Evolutionary conservation across 2,113 vertebrate species (phyloP).

Genomic region (Porphyrio hochstetteri): DNA sequence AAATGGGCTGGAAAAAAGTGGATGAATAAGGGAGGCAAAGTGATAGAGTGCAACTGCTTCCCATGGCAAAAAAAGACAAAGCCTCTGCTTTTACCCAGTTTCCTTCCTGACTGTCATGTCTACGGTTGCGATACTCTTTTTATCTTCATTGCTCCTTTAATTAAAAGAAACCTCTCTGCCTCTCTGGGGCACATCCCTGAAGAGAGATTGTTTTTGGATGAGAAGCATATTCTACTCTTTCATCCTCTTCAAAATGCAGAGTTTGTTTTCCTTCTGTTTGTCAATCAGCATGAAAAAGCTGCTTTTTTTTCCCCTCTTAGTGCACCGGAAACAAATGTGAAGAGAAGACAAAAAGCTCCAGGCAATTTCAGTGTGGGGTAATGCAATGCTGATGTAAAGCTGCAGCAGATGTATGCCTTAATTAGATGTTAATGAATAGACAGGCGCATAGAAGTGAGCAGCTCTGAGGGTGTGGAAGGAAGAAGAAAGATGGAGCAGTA

Average conservation of each 20-base stretch:
- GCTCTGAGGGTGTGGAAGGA: neutral
- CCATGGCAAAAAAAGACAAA: neutral
- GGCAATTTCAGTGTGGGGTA: neutral
- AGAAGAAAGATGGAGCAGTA: neutral
- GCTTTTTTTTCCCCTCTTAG: neutral
- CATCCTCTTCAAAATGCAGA: neutral
- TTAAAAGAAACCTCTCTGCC: neutral
- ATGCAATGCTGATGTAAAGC: neutral
- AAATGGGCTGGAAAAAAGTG: neutral
- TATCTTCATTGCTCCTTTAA: neutral
- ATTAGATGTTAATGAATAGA: constrained; percentile 46
- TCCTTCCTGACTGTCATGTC: neutral
- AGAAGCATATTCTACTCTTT: constrained; percentile 7
- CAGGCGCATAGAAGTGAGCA: neutral
- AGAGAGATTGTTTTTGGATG: neutral
- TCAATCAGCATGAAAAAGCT: neutral
- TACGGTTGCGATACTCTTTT: neutral
- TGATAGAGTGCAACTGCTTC: neutral
- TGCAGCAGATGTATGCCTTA: constrained; percentile 18
- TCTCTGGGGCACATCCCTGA: neutral
- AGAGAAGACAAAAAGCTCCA: neutral
- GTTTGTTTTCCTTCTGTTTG: constrained; percentile 24
- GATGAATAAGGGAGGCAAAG: neutral
- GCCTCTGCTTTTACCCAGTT: neutral
- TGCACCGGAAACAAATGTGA: neutral